Base-by-base conservation (phyloP, 2,888 invertebrate genomes). In the Tipula lateralis region DNA sequence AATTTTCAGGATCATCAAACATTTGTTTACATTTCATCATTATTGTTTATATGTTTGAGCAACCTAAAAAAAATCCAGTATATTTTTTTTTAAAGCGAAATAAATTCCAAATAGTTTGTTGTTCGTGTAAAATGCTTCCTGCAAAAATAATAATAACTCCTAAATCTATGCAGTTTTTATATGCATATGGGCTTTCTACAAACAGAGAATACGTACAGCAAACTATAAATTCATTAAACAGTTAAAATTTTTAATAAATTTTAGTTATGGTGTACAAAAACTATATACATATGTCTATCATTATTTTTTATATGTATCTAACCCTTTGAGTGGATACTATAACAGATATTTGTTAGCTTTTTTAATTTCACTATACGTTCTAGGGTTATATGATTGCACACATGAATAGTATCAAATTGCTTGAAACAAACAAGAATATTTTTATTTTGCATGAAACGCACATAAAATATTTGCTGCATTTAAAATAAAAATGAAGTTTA, bases 21-120 rank as follows among this genome's bases (percentile, higher is more conserved):
- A 24, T 66, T 66, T 66, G 66, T 66, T 66, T 24, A 24, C 66
- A 66, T 66, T 66, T 19, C 66, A 66, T 66, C 66, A 66, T 66
- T 66, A 66, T 66, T 66, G 66, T 66, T 66, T 66, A 66, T 66
- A 66, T 66, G 66, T 66, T 66, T 66, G 66, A 66, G 24, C 66
- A 66, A 24, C 24, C 19, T 24, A 24, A 66, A 66, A 66, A 50
- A 50, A 16, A 6, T 50, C 7, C 5, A 16, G 16, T 66, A 9
- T 66, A 13, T 66, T 66, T 24, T 66, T 66, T 24, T 66, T 9
- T 24, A 24, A 66, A 66, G 66, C 66, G 9, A 66, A 66, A 66
- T 66, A 66, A 66, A 66, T 24, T 2, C 66, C 66, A 66, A 66
- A 66, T 12, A 24, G 24, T 66, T 66, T 66, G 19, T 66, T 19